These are phyloP conservation scores for Mellilla xanthometata DNA, from an alignment of 2,888 invertebrate species.

Conservation along the genomic window DNA sequence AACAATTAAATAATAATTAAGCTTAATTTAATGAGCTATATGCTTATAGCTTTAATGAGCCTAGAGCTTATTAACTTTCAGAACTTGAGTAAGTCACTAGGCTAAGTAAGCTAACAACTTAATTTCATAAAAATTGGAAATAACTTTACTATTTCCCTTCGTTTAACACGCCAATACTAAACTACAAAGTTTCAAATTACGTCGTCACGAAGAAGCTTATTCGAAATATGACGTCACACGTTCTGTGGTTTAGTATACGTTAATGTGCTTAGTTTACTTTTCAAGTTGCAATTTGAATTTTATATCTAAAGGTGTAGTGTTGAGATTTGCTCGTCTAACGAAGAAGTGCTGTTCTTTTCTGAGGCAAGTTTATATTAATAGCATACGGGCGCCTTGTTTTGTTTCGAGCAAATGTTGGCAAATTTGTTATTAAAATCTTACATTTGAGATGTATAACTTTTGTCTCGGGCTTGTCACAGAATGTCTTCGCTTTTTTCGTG, in stretches of 20 bases:
- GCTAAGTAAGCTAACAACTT: slow-evolving; percentile 1
- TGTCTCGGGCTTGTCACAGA: slow-evolving; percentile 11
- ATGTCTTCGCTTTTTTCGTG: slow-evolving; percentile 15
- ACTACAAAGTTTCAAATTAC: slow-evolving; percentile 33
- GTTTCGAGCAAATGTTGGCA: slow-evolving; percentile 28
- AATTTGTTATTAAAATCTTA: slow-evolving; percentile 29
- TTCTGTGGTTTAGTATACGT: slow-evolving; percentile 26
- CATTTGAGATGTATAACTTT: slow-evolving; percentile 14
- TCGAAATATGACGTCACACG: slow-evolving; percentile 35
- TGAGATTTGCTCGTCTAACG: slow-evolving; percentile 6
- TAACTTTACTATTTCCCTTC: background rate
- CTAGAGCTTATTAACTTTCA: background rate
- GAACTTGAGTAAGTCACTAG: slow-evolving; percentile 7
- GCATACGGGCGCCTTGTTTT: slow-evolving; percentile 24
- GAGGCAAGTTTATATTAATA: slow-evolving; percentile 34
- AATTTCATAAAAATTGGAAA: slow-evolving; percentile 15
- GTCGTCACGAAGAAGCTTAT: slow-evolving; percentile 32
- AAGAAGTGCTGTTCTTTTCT: slow-evolving; percentile 9
- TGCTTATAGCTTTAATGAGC: too few species aligned
- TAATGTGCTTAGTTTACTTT: slow-evolving; percentile 15
- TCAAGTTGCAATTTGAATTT: background rate
- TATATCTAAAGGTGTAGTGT: slow-evolving; percentile 4
- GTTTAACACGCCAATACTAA: slow-evolving; percentile 13
- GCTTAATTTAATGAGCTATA: too few species aligned
- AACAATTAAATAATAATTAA: too few species aligned